These are phyloP conservation scores for Mico argentatus DNA, from an alignment of 2,797 vertebrate species.

Conservation along the genomic window DNA sequence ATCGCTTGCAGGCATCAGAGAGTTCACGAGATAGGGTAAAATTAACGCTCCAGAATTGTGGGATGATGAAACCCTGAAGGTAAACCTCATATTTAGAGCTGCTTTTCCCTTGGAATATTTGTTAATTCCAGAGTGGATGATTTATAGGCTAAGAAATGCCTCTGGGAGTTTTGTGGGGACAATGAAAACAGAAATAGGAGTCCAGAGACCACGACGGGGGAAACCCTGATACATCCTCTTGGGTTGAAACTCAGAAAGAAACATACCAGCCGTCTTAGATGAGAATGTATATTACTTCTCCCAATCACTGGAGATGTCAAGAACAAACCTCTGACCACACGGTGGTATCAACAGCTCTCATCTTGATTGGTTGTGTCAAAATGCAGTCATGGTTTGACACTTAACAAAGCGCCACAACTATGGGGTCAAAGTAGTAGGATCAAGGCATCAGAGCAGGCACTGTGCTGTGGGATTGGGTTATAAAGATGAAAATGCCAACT, in stretches of 20 bases:
- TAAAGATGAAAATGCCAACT: neutral
- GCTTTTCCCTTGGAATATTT: neutral
- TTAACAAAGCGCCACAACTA: neutral
- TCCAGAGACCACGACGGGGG: neutral
- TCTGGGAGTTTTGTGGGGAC: neutral
- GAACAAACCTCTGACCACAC: neutral
- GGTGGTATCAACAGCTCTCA: neutral
- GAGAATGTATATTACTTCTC: neutral
- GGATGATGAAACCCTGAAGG: neutral
- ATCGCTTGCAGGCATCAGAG: neutral
- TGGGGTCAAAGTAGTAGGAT: neutral
- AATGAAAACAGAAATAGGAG: neutral
- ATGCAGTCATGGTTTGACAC: neutral
- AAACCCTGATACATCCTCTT: neutral
- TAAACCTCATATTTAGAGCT: neutral
- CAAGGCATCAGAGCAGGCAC: neutral
- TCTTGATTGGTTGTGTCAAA: neutral
- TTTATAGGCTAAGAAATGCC: neutral
- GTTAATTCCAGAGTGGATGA: neutral
- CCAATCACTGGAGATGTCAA: neutral
- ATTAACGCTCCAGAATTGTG: neutral
- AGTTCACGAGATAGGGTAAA: neutral
- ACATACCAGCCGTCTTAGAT: neutral
- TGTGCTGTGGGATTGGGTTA: neutral
- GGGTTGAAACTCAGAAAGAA: conserved; percentile 5